Percentiles rank a stretch among this genome's conserved stretches.
Conservation (phyloP, 2,888 invertebrate species). For the Drosophila nr. perissopoda region DNA sequence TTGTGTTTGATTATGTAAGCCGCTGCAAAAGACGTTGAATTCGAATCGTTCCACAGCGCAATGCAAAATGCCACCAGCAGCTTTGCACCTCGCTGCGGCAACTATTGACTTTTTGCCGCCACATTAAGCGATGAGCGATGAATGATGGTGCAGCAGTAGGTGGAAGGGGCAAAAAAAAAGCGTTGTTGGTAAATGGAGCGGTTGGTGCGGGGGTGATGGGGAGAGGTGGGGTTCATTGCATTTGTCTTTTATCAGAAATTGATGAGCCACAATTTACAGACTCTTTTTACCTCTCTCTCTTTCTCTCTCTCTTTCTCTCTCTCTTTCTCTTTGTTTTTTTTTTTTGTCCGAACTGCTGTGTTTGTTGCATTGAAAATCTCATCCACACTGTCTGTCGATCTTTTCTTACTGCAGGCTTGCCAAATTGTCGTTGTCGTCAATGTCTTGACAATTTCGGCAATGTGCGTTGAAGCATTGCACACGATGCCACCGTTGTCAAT, state of each 20-base stretch:
- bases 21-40: slow-evolving; percentile 6
- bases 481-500: slow-evolving; percentile 23
- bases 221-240: background rate
- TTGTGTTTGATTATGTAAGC: slow-evolving; percentile 6
- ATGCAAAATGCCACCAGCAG: slow-evolving; percentile 22
- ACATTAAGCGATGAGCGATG: slow-evolving; percentile 58
- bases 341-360: background rate
- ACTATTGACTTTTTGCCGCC: slow-evolving; percentile 77
- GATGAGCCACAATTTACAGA: slow-evolving; percentile 64
- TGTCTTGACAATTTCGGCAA: slow-evolving; percentile 75
- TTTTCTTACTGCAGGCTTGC: slow-evolving; percentile 10
- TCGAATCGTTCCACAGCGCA: slow-evolving; percentile 4
- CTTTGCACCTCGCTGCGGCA: slow-evolving; percentile 55
- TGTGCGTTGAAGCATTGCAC: slow-evolving; percentile 69
- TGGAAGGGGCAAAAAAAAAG: background rate
- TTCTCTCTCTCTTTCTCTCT: background rate
- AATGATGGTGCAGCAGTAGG: background rate
- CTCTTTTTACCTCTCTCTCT: slow-evolving; percentile 7
- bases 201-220: too few species aligned
- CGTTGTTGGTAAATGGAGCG: background rate
- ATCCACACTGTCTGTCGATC: slow-evolving; percentile 1
- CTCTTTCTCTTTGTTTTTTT: background rate
- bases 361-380: slow-evolving; percentile 10
- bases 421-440: slow-evolving; percentile 35
- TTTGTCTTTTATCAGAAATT: slow-evolving; percentile 46